These are phyloP conservation scores for Serilophus lunatus DNA, from an alignment of 2,113 vertebrate genomes.

Conservation along the genomic window DNA sequence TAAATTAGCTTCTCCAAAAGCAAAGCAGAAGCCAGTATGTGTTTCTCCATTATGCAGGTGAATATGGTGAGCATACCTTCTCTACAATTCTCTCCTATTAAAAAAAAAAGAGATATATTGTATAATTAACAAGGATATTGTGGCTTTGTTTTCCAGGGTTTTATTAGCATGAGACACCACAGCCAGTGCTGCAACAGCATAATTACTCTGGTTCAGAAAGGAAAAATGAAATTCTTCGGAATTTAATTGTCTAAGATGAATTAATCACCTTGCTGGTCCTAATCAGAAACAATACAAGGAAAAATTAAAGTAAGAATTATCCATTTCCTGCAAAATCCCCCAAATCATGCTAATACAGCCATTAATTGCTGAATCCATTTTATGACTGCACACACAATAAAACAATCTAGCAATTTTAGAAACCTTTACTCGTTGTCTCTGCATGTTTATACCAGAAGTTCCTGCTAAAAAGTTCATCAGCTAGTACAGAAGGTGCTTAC, in stretches of 20 bases:
- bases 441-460: neutral
- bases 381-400: neutral
- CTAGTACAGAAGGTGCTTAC: neutral
- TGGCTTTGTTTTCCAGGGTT: neutral
- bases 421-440: neutral
- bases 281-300: conserved; percentile 13
- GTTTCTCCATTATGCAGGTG: neutral
- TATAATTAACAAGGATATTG: neutral
- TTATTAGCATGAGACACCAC: neutral
- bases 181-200: neutral
- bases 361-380: neutral
- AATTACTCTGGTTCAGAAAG: neutral
- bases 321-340: neutral
- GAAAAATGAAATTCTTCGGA: neutral
- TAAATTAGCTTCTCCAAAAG: neutral
- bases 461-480: neutral
- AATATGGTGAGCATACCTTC: neutral
- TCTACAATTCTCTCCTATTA: neutral
- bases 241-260: conserved; percentile 1
- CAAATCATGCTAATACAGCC: neutral
- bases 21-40: neutral
- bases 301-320: conserved; percentile 5
- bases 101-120: neutral
- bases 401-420: neutral
- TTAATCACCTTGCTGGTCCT: conserved; percentile 11